Evolutionary conservation across 2,797 vertebrate genomes (phyloP), one percentile per base, ranked within the genome.

Genomic region (Crocodylus rhombifer): DNA sequence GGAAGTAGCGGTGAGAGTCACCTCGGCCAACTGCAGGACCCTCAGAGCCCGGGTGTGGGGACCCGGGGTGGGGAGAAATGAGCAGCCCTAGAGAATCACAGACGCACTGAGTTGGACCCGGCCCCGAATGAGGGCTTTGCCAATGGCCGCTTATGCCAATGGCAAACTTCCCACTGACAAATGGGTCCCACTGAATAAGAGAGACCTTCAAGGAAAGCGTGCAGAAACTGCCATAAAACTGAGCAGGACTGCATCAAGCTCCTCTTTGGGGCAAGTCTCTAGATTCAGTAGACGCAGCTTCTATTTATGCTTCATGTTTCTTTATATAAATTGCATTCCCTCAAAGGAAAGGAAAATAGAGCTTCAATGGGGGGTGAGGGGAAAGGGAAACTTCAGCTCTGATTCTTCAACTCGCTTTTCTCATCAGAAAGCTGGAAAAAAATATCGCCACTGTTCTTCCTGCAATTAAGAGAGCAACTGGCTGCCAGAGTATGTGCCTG

Each of bases 401-500:
- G 83, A 51, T 89, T 77, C 77, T 94, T 55, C 90, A 92, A 92
- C 77, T 20, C 81, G 55, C 28, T 85, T 94, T 97, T 96, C 95
- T 88, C 95, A 95, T 85, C 90, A 96, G 87, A 94, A 96, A 93
- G 5, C 30, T 85, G 14, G 42, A 30, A 42, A 42, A 42, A 42
- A 42, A 10, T 91, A 67, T 94, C 82, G 51, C 84, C 84, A 80
- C 89, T 79, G 78, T 30, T 92, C 84, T 95, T 95, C 94, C 93
- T 87, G 95, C 92, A 96, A 93, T 92, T 92, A 91, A 42, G 77
- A 78, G 89, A 96, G 86, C 2, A 77, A 90, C 90, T 77, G 83
- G 93, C 88, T 94, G 92, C 95, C 94, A 94, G 84, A 95, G 77
- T 61, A 88, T 93, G 89, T 73, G 96, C 92, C 89, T 85, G 82